These are phyloP conservation scores for Aproaerema taeniolella DNA, from an alignment of 2,888 invertebrate species.

Conservation along the genomic window DNA sequence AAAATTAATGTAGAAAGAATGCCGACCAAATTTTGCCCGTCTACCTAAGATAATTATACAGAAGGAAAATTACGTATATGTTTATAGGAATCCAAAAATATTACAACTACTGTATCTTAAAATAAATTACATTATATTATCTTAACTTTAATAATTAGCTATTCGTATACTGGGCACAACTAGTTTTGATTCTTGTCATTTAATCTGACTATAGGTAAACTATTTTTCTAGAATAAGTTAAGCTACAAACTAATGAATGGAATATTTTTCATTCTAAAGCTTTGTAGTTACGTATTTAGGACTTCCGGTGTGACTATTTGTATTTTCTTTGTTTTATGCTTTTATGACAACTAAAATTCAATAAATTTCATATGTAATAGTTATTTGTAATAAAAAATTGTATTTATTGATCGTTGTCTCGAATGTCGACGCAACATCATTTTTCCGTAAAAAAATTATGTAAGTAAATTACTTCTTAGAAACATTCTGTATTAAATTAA, in stretches of 20 bases:
- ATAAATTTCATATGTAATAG: no score
- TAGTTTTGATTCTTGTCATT: constrained; percentile 76
- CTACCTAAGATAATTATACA: constrained; percentile 45
- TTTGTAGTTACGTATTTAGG: constrained; percentile 71
- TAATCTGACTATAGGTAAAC: constrained; percentile 73
- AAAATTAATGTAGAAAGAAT: constrained; percentile 52
- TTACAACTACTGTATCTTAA: constrained; percentile 74
- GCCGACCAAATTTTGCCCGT: constrained; percentile 47
- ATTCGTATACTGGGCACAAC: constrained; percentile 79
- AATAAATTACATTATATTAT: constrained; percentile 73
- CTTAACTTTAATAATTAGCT: constrained; percentile 58
- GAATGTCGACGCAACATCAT: no score
- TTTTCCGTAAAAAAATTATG: no score
- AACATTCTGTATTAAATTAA: no score
- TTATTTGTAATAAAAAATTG: no score
- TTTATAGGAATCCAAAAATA: constrained; percentile 78
- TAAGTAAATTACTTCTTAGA: no score
- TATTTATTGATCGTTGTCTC: no score
- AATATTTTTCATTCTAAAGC: constrained; percentile 72
- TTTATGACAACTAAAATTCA: no score
- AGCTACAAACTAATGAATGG: constrained; percentile 74
- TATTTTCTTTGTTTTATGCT: no score
- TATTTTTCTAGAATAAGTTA: constrained; percentile 73
- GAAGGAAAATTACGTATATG: constrained; percentile 71
- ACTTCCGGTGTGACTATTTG: constrained; percentile 42